These are phyloP conservation scores for Gymnobelideus leadbeateri DNA, from an alignment of 2,113 vertebrate genomes.

Conservation along the genomic window DNA sequence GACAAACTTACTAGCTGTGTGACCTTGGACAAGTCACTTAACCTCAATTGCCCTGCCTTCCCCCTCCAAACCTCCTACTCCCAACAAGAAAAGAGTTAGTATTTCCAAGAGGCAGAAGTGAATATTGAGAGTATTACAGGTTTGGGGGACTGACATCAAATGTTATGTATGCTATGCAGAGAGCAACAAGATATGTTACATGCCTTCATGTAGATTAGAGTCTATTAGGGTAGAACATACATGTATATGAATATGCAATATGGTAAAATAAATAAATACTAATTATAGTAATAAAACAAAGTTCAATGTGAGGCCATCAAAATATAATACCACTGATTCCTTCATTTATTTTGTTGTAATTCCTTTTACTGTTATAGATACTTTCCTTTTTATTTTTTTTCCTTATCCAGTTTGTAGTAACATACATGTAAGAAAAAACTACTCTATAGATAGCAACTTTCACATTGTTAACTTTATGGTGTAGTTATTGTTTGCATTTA, in stretches of 20 bases:
- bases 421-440: background rate
- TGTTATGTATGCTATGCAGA: background rate
- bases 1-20: too few relatives aligned
- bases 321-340: background rate
- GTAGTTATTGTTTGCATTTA: background rate
- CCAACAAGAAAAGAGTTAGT: too few relatives aligned
- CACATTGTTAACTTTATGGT: background rate
- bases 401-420: background rate
- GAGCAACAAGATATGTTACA: background rate
- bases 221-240: background rate
- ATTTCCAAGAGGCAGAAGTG: background rate
- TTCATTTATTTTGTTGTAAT: background rate
- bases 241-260: background rate
- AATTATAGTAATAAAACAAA: background rate
- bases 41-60: too few relatives aligned
- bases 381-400: background rate
- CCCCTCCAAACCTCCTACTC: too few relatives aligned
- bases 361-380: background rate
- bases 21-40: too few relatives aligned
- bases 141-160: background rate
- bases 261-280: background rate
- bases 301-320: background rate
- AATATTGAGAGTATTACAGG: background rate
- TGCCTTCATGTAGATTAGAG: background rate
- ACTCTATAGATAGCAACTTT: background rate